Evolutionary conservation across 2,797 vertebrate species (phyloP), one percentile per base, ranked within the genome.

Genomic region (Lagothrix lagotricha): DNA sequence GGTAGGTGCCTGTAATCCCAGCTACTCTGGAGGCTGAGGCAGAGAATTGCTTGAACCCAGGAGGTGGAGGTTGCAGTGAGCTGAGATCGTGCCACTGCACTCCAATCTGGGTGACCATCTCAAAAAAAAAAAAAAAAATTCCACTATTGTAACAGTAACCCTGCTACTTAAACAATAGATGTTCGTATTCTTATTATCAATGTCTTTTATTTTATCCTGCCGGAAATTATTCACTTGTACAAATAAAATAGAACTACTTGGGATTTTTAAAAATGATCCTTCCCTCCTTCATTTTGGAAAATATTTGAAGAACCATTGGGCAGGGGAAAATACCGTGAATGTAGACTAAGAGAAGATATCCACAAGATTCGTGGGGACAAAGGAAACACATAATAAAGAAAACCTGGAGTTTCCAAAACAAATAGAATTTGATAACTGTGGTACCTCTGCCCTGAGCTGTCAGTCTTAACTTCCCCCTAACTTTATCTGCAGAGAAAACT

Each of bases 401-500:
- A 91, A 75, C 7, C 7, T 22, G 7, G 4, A 24, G 20, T 72
- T 85, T 67, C 24, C 50, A 54, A 77, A 36, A 57, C 54, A 52
- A 83, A 54, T 3, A 54, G 28, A 36, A 20, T 19, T 7, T 19
- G 46, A 7, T 33, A 61, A 28, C 24, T 36, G 0, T 2, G 0
- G n/a, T 1, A 13, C 48, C 30, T 48, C 82, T n/a, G 52, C 61
- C 17, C 33, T 6, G 17, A 28, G 75, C 33, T 28, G 9, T 24
- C 84, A 7, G 39, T 4, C 70, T 17, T 2, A 54, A 54, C 81
- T 39, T 48, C 5, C n/a, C 70, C 36, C 19, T 19, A 24, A 26
- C 7, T 17, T 36, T 9, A 2, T 1, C 4, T 44, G 15, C 26
- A 20, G 33, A 7, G 52, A 24, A 17, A 24, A 2, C 8, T 30